Conservation (phyloP, 2,888 invertebrate genomes). For the Plagodis pulveraria region DNA sequence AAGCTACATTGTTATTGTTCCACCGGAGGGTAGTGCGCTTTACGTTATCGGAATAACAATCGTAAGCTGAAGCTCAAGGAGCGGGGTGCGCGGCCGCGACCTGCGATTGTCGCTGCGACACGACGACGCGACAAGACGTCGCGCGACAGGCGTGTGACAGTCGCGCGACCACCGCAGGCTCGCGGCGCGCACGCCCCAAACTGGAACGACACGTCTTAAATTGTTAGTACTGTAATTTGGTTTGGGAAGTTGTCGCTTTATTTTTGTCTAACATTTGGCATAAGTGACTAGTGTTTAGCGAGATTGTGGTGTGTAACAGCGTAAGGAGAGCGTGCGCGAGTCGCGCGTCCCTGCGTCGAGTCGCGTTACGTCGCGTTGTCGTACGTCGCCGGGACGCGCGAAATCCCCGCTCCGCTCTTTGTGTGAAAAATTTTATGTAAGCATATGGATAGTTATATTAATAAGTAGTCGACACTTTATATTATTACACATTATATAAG, state of each 20-base stretch:
- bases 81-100: conserved; percentile 42
- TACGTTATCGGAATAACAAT: conserved; percentile 68
- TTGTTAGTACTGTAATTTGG: conserved; percentile 72
- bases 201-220: conserved; percentile 56
- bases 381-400: conserved; percentile 6
- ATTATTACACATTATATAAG: conserved; percentile 84
- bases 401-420: conserved; percentile 64
- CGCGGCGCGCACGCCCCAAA: conserved; percentile 37
- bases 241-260: conserved; percentile 75
- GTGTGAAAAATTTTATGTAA: conserved; percentile 82
- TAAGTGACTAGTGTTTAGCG: conserved; percentile 73
- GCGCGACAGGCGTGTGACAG: conserved; percentile 1
- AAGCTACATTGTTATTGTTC: conserved; percentile 81
- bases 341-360: conserved; percentile 26
- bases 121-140: conserved; percentile 1
- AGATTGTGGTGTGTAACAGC: conserved; percentile 69
- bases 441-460: conserved; percentile 64
- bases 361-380: conserved; percentile 26
- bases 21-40: conserved; percentile 70
- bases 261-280: conserved; percentile 73
- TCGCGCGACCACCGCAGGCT: conserved; percentile 20
- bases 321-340: conserved; percentile 42
- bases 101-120: conserved; percentile 32
- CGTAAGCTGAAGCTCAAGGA: conserved; percentile 59
- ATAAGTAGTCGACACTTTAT: conserved; percentile 84